Evolutionary conservation across 2,113 vertebrate species (phyloP), one percentile per base, ranked within the genome.

Genomic region (Myotis lucifugus): DNA sequence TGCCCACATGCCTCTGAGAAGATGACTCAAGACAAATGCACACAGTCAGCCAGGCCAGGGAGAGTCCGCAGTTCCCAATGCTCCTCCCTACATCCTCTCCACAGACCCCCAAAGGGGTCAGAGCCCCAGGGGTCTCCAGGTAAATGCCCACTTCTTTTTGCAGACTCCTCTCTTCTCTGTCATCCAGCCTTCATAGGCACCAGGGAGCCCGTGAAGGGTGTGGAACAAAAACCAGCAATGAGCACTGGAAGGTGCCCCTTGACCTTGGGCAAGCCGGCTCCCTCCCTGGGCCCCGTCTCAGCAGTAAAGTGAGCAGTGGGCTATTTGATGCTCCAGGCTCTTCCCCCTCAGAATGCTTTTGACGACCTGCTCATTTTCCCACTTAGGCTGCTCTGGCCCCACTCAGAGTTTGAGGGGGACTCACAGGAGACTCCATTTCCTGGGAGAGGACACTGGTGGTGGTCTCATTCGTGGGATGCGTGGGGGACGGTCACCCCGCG

Each of bases 301-400:
- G 66, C 78, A 8, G n/a, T 40, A 78, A 14, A 32, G 7, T 25
- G 23, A 25, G 15, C 5, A 11, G 0, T 18, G 40, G 27, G 37
- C 21, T 50, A 0, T 67, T 6, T 3, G 3, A 52, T 5, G 13
- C 25, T 46, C 37, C 1, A 4, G 40, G 21, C 5, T 69, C 50
- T 78, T 69, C 25, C 56, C 74, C 9, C 12, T 64, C 27, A 42
- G 50, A 37, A n/a, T 10, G 40, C 42, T 42, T 61, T 2, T 5
- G 29, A 48, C 8, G 46, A 32, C n/a, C 1, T 7, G 10, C 12
- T 85, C 32, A 7, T 56, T 21, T 73, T 21, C 37, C 61, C 29
- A 40, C 12, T 6, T 6, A 37, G 1, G 15, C 21, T 87, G 34
- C 19, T 40, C 87, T 21, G 32, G 72, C 15, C 56, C 56, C 19